A percentile compares a stretch with the other conserved stretches of the same genome.
These are phyloP conservation scores for Fragum fragum DNA, from an alignment of 2,888 invertebrate species.

Conservation along the genomic window DNA sequence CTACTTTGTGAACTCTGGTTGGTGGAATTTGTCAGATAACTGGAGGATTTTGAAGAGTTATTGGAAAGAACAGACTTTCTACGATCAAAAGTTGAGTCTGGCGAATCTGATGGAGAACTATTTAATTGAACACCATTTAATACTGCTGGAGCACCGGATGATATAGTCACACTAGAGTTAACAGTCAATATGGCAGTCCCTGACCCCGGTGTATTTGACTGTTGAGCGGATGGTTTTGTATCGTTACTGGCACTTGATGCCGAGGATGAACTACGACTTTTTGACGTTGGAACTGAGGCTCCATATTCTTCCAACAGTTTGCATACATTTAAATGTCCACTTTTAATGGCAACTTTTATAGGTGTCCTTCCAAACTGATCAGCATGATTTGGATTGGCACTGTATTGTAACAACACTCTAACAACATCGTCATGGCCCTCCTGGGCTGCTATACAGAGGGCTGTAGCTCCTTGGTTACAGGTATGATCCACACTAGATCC, in stretches of 20 bases:
- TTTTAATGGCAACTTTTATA: constrained; percentile 94
- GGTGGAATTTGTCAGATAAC: constrained; percentile 91
- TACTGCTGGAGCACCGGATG: constrained; percentile 61
- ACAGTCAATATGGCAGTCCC: constrained; percentile 56
- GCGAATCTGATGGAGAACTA: constrained; percentile 84
- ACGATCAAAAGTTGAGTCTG: constrained; percentile 87
- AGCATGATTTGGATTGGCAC: constrained; percentile 87
- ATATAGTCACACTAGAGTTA: constrained; percentile 59
- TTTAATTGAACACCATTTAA: constrained; percentile 71
- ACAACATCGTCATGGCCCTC: constrained; percentile 98
- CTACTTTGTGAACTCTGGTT: constrained; percentile 82
- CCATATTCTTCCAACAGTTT: constrained; percentile 88
- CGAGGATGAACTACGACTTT: constrained; percentile 78
- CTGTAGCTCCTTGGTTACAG: constrained; percentile 98
- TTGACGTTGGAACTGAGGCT: constrained; percentile 87
- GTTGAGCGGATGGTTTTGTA: constrained; percentile 67
- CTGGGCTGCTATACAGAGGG: constrained; percentile 97
- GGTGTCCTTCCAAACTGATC: constrained; percentile 87
- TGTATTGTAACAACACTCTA: constrained; percentile 88
- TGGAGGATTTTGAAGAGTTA: constrained; percentile 90
- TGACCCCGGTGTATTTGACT: constrained; percentile 50
- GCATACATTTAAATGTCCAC: constrained; percentile 94
- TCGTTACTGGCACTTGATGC: constrained; percentile 81
- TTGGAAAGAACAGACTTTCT: constrained; percentile 86
- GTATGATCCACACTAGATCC: constrained; percentile 95